These are phyloP conservation scores for Nesoenas mayeri DNA, from an alignment of 2,113 vertebrate genomes.

Conservation along the genomic window DNA sequence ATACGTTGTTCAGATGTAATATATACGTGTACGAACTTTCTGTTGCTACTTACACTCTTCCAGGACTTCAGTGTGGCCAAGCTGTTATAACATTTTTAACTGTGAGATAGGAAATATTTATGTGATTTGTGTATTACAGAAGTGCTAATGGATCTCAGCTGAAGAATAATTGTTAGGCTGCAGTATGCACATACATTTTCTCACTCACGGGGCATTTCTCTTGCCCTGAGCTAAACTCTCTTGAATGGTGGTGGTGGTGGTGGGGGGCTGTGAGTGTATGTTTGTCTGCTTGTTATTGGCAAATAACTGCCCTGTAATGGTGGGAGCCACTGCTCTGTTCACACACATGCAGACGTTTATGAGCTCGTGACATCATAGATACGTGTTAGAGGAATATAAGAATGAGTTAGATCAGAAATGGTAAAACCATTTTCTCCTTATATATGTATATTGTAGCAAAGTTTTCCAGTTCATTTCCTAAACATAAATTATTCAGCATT, in stretches of 20 bases:
- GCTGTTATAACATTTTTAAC: not conserved
- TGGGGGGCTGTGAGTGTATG: not conserved
- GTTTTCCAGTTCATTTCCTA: constrained; percentile 8
- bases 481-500: not conserved
- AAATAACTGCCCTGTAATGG: not conserved
- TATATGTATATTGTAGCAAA: not conserved
- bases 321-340: not conserved
- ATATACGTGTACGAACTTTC: constrained; percentile 11
- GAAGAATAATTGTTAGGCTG: not conserved
- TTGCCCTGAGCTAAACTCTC: not conserved
- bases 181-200: not conserved
- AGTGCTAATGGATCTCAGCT: not conserved
- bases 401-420: not conserved
- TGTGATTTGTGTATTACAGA: not conserved
- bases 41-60: not conserved
- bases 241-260: not conserved
- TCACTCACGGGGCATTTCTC: constrained; percentile 9
- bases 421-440: not conserved
- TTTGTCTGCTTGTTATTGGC: not conserved
- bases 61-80: not conserved
- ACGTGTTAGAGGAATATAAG: not conserved
- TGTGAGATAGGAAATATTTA: not conserved
- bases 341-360: not conserved
- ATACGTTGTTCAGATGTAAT: not conserved
- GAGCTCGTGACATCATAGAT: not conserved